Base-by-base conservation (phyloP, 2,113 vertebrate species). In the Atrichornis clamosus region DNA sequence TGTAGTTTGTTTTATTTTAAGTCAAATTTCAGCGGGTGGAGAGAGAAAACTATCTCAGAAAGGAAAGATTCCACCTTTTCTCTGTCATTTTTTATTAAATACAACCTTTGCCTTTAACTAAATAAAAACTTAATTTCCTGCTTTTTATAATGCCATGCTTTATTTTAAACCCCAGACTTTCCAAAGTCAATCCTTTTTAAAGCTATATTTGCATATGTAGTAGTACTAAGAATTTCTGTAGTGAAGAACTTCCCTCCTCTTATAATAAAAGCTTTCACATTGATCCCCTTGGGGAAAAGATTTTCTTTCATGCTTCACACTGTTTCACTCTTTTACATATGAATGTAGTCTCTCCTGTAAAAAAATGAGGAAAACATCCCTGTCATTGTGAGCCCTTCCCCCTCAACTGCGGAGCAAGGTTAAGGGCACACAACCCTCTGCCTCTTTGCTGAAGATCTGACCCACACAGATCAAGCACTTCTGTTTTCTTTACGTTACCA, bases 221-320 rank as follows among this genome's bases (percentile, higher is more conserved):
- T 26, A 84, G 39, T 68, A 53, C 26, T 72, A 80, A 84, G 35
- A 86, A 73, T 63, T 89, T 88, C 60, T 92, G 53, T 33, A 58
- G 44, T 56, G 37, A 89, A 90, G 80, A 89, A 92, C 65, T 90
- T 94, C 60, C 52, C 50, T 84, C 21, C 68, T 78, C 56, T 89
- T 87, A 75, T 26, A 90, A 96, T 84, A 93, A 94, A 90, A 93
- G 76, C 92, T 94, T 94, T 94, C 73, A 94, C 28, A 78, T 3
- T 84, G 58, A 67, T 88, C 42, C 32, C 85, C 64, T 63, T 21
- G 15, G 88, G 87, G n/a, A 86, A 84, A 93, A 85, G 53, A 83
- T 88, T 80, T 88, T 88, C 68, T 92, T 90, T 95, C 60, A 70
- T 52, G 78, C 39, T 84, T 81, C 80, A 86, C 35, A 67, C 39